Evolutionary conservation across 1,140 invertebrate species (phyloP).

Genomic region (Eurytemora carolleeae): DNA sequence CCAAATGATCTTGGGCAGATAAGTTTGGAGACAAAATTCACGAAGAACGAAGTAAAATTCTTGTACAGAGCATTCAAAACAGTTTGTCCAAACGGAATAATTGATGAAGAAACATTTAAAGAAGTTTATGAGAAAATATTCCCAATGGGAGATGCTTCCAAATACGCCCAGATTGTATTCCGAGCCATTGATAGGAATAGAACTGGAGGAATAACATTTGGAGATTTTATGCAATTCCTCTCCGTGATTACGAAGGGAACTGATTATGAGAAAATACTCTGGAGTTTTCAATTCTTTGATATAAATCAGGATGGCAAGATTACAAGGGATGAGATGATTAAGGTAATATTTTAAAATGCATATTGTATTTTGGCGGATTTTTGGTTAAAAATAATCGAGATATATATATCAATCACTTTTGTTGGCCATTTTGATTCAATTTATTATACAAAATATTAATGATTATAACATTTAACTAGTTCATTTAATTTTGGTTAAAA

Average conservation of each 20-base stretch:
- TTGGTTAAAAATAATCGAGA: too few relatives aligned
- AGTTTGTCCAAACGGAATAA: conserved; percentile 36
- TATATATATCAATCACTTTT: too few relatives aligned
- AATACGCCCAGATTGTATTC: conserved; percentile 15
- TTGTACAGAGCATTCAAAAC: conserved; percentile 40
- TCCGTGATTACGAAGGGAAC: conserved; percentile 67
- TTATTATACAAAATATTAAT: too few relatives aligned
- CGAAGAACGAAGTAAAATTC: conserved; percentile 27
- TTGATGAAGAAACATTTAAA: conserved; percentile 36
- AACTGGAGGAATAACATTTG: conserved; percentile 19
- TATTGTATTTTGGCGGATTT: too few relatives aligned
- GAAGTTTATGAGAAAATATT: conserved; percentile 37
- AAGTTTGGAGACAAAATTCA: conserved; percentile 13
- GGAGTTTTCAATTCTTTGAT: conserved; percentile 89
- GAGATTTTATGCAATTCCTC: conserved; percentile 67
- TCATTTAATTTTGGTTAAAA: too few relatives aligned
- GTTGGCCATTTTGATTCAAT: too few relatives aligned
- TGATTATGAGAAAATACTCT: conserved; percentile 72
- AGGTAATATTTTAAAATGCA: too few relatives aligned
- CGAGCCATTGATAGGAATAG: conserved; percentile 13
- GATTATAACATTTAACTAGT: too few relatives aligned
- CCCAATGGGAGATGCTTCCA: conserved; percentile 31
- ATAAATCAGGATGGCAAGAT: conserved; percentile 67
- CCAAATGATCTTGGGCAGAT: conserved; percentile 15
- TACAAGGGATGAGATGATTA: conserved; percentile 63